These are phyloP conservation scores for Scelioninae gen. 1 DNA, from an alignment of 2,888 invertebrate genomes.

Conservation along the genomic window DNA sequence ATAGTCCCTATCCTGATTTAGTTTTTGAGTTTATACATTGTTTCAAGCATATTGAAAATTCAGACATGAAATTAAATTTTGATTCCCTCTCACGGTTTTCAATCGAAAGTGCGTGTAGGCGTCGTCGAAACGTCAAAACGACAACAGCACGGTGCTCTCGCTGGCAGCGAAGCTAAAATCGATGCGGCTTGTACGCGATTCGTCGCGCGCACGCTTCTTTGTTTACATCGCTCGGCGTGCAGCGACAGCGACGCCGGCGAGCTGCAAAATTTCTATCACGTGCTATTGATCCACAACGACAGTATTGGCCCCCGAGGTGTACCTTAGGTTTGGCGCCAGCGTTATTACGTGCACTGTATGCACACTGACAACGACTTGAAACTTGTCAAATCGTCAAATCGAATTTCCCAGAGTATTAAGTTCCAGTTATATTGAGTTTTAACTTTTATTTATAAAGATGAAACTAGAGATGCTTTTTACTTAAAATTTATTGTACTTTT, in stretches of 20 bases:
- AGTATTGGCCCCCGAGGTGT: conserved; percentile 65
- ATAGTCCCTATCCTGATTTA: no score
- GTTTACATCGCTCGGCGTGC: conserved; percentile 80
- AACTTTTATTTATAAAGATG: not conserved
- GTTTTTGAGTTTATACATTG: no score
- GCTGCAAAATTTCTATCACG: conserved; percentile 73
- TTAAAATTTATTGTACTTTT: no score
- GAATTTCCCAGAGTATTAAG: not conserved
- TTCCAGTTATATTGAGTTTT: not conserved
- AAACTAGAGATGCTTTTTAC: no score
- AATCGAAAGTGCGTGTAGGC: conserved; percentile 28
- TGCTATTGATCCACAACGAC: conserved; percentile 74
- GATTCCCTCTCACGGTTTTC: not conserved
- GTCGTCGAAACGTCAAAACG: conserved; percentile 60
- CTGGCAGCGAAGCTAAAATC: conserved; percentile 73
- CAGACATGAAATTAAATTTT: not conserved
- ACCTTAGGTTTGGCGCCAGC: conserved; percentile 67
- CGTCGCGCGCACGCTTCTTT: conserved; percentile 82
- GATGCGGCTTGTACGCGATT: conserved; percentile 74
- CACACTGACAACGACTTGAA: conserved; percentile 41
- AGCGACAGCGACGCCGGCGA: conserved; percentile 72
- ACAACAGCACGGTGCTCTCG: conserved; percentile 48
- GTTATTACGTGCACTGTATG: conserved; percentile 49
- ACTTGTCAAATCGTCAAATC: conserved; percentile 53
- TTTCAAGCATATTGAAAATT: no score